Conservation (phyloP, 2,797 vertebrate species). For the Malacoraja senta region DNA sequence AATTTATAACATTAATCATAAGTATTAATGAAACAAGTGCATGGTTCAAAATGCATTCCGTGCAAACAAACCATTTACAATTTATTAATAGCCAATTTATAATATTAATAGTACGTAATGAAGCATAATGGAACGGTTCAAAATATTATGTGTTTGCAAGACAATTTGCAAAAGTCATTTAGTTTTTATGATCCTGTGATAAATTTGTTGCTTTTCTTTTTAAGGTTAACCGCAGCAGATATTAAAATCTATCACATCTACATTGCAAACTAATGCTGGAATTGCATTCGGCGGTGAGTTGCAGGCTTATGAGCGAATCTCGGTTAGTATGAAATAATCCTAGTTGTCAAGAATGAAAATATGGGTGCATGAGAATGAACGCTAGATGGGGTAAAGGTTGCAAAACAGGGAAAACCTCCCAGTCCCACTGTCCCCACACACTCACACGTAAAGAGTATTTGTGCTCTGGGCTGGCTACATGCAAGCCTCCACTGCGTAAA, state of each 20-base stretch:
- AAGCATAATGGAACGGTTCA: background rate
- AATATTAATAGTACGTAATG: background rate
- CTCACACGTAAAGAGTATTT: slow-evolving; percentile 70
- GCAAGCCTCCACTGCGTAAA: slow-evolving; percentile 85
- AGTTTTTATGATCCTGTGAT: background rate
- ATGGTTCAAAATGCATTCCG: background rate
- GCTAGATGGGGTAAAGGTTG: slow-evolving; percentile 91
- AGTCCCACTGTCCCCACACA: slow-evolving; percentile 65
- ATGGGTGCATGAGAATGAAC: slow-evolving; percentile 70
- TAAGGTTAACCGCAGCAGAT: background rate
- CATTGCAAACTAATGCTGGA: background rate
- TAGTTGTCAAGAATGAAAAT: background rate
- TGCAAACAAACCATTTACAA: background rate
- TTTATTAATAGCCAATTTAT: background rate
- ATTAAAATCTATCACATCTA: background rate
- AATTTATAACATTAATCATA: no score
- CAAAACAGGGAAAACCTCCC: slow-evolving; percentile 67
- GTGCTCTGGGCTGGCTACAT: slow-evolving; percentile 81
- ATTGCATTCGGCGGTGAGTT: no score
- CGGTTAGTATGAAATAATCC: background rate
- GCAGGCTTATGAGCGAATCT: background rate
- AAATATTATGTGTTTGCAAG: background rate
- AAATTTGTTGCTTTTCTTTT: background rate
- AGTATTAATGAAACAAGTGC: no score
- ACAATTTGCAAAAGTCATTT: background rate